Conservation (phyloP, 2,113 vertebrate genomes). For the Lophius piscatorius region DNA sequence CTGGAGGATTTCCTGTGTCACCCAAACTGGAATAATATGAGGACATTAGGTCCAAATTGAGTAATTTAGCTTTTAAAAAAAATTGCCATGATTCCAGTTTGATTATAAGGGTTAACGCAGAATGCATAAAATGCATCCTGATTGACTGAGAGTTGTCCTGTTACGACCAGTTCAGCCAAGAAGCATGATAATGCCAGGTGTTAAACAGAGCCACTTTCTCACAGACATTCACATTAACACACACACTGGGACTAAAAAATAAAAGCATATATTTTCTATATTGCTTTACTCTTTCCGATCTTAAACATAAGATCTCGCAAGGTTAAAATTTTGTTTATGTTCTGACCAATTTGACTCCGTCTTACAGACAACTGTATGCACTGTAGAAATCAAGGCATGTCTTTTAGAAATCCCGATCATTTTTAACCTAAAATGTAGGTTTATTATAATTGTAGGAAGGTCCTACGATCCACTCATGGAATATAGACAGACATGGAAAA, state of each 20-base stretch:
- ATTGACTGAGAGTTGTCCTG: too few relatives aligned
- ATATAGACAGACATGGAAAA: slow-evolving; percentile 23
- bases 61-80: too few relatives aligned
- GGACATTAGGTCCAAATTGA: too few relatives aligned
- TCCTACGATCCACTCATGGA: slow-evolving; percentile 20
- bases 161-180: too few relatives aligned
- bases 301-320: slow-evolving; percentile 4
- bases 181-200: too few relatives aligned
- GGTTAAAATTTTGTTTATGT: slow-evolving; percentile 8
- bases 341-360: slow-evolving; percentile 13
- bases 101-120: too few relatives aligned
- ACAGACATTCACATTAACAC: slow-evolving; percentile 4
- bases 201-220: not conserved
- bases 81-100: too few relatives aligned
- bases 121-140: too few relatives aligned
- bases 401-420: slow-evolving; percentile 33
- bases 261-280: too few relatives aligned
- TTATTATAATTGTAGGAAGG: slow-evolving; percentile 9
- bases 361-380: slow-evolving; percentile 35
- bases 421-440: slow-evolving; percentile 42
- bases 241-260: too few relatives aligned
- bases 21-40: too few relatives aligned
- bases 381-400: slow-evolving; percentile 42
- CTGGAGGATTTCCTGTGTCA: too few relatives aligned
- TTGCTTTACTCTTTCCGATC: slow-evolving; percentile 34